Conservation (phyloP, 2,888 invertebrate genomes). For the Pardosa pseudoannulata region DNA sequence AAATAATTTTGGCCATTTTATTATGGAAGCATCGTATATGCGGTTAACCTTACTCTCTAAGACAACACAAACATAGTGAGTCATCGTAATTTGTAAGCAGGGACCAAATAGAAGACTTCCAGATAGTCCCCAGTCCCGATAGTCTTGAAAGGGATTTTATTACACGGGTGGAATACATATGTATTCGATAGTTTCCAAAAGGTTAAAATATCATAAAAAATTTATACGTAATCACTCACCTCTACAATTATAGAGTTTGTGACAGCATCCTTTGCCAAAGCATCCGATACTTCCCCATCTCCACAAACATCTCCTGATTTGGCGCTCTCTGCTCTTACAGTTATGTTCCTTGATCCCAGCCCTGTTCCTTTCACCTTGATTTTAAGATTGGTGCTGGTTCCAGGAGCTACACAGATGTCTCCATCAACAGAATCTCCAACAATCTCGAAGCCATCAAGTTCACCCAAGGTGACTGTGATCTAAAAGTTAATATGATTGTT, state of each 20-base stretch:
- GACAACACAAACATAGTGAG: too few relatives aligned
- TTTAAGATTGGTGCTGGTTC: conserved; percentile 42
- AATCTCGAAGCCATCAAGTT: conserved; percentile 39
- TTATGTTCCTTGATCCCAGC: conserved; percentile 76
- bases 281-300: conserved; percentile 56
- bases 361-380: conserved; percentile 75
- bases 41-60: too few relatives aligned
- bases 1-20: too few relatives aligned
- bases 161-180: too few relatives aligned
- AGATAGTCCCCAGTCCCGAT: too few relatives aligned
- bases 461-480: conserved; percentile 47
- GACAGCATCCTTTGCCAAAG: conserved; percentile 81
- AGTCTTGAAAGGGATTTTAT: too few relatives aligned
- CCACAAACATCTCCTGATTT: conserved; percentile 75
- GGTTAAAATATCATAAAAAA: neutral
- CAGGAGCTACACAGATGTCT: conserved; percentile 55
- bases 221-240: conserved; percentile 29
- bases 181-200: too few relatives aligned
- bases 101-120: too few relatives aligned
- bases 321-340: conserved; percentile 75
- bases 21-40: too few relatives aligned
- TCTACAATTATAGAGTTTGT: conserved; percentile 82
- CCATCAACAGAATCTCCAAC: conserved; percentile 30
- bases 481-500: too few relatives aligned
- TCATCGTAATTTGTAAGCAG: too few relatives aligned